Evolutionary conservation across 2,113 vertebrate genomes (phyloP).

Genomic region (Hassar affinis): DNA sequence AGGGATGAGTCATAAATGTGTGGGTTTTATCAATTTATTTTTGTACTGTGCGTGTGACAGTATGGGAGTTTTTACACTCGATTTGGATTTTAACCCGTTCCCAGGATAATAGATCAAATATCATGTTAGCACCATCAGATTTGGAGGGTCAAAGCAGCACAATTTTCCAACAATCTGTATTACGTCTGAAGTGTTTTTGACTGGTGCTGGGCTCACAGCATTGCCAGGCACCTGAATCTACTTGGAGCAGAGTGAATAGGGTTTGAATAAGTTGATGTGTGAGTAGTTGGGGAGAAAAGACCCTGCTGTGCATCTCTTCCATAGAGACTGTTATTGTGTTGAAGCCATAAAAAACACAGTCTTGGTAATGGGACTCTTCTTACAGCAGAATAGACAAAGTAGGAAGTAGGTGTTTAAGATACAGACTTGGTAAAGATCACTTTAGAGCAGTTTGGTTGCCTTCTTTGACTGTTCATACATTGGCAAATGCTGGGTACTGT

Average conservation of each 20-base stretch:
- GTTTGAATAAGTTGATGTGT: neutral
- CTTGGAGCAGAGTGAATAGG: neutral
- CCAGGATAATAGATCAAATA: neutral
- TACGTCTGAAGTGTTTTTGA: neutral
- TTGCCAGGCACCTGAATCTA: neutral
- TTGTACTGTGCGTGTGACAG: conserved; percentile 33
- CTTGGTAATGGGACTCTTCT: neutral
- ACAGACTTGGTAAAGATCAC: neutral
- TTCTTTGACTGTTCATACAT: neutral
- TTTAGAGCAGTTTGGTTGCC: neutral
- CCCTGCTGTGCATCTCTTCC: neutral
- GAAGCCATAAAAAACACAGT: neutral
- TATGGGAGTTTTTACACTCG: conserved; percentile 30
- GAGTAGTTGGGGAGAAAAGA: neutral
- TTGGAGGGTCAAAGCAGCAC: neutral
- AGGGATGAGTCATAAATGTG: conserved; percentile 61
- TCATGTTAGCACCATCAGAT: neutral
- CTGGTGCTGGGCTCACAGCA: neutral
- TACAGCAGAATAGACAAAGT: neutral
- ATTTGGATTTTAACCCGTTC: conserved; percentile 21
- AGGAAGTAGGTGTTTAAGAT: neutral
- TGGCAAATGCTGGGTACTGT: neutral
- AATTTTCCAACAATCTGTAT: conserved; percentile 6
- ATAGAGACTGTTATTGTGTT: neutral
- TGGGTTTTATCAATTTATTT: conserved; percentile 63